A percentile compares a stretch with the other conserved stretches of the same genome.
These are phyloP conservation scores for Lypha dubia DNA, from an alignment of 2,888 invertebrate genomes.

Conservation along the genomic window DNA sequence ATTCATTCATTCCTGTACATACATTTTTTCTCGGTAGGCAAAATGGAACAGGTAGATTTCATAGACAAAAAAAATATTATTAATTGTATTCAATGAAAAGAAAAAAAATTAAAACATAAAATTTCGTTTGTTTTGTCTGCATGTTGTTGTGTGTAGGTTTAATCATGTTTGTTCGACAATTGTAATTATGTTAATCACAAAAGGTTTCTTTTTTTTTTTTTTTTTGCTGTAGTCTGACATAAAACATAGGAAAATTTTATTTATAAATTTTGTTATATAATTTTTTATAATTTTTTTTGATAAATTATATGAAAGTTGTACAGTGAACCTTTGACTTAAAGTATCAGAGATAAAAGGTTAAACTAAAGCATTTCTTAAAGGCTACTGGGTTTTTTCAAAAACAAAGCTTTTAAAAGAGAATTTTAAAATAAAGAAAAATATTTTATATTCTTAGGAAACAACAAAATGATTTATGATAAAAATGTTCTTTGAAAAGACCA, in stretches of 20 bases:
- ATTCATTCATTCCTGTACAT: slow-evolving; percentile 7
- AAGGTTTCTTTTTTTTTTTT: slow-evolving; percentile 35
- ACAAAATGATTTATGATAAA: background rate
- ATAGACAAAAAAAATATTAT: background rate
- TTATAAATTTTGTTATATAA: background rate
- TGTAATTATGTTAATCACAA: slow-evolving; percentile 70
- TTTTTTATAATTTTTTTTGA: slow-evolving; percentile 8
- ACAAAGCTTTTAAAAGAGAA: background rate
- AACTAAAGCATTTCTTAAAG: background rate
- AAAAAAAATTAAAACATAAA: background rate
- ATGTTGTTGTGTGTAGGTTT: slow-evolving; percentile 61
- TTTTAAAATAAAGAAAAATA: background rate
- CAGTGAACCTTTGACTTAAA: slow-evolving; percentile 12
- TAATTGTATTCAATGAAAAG: background rate
- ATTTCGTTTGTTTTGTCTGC: slow-evolving; percentile 7
- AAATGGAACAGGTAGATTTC: slow-evolving; percentile 64
- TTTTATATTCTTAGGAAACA: background rate
- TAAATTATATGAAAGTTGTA: slow-evolving; percentile 25
- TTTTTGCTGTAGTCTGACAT: slow-evolving; percentile 8
- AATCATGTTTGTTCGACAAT: slow-evolving; percentile 63
- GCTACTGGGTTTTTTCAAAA: background rate
- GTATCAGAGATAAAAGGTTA: background rate
- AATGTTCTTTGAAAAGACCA: background rate
- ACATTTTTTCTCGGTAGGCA: background rate
- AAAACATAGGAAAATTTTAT: background rate